Base-by-base conservation (phyloP, 2,888 invertebrate genomes). In the Ligdia adustata region DNA sequence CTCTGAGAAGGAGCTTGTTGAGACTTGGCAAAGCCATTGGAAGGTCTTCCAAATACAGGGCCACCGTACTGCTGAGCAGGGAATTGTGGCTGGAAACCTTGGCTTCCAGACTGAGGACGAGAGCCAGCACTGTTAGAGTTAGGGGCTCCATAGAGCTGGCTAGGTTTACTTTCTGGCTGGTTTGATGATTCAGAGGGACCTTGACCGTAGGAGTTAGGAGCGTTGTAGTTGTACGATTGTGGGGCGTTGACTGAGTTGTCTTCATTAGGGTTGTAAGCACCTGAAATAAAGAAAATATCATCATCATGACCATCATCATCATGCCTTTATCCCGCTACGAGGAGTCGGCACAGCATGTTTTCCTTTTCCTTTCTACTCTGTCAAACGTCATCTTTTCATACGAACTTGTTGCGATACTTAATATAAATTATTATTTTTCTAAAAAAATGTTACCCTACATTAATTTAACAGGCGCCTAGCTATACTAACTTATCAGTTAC, bases 241-340 rank as follows among this genome's bases (percentile, higher is more conserved):
- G 65, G 45, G 4, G 57, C 38, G 2, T 32, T 42, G 13, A 43
- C 67, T 0, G 66, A 58, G 39, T 74, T 71, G 42, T 85, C 75
- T 68, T 87, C 86, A 15, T 82, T 76, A 0, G 88, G 86, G 28
- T 79, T 72, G 69, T 90, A 90, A 9, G 90, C 87, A 49, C 90
- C 90, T 90, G 64, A 2, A 77, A 75, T 42, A 14, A 46, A n/a
- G n/a, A n/a, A n/a, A n/a, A n/a, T n/a, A n/a, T n/a, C n/a, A n/a
- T n/a, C n/a, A n/a, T n/a, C n/a, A n/a, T n/a, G n/a, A n/a, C n/a
- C n/a, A n/a, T n/a, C n/a, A n/a, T n/a, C n/a, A n/a, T n/a, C n/a
- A n/a, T n/a, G n/a, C n/a, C n/a, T n/a, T n/a, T n/a, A n/a, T n/a
- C n/a, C n/a, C n/a, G n/a, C n/a, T n/a, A n/a, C n/a, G n/a, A n/a